Base-by-base conservation (phyloP, 2,888 invertebrate species). In the Perizoma flavofasciatum region DNA sequence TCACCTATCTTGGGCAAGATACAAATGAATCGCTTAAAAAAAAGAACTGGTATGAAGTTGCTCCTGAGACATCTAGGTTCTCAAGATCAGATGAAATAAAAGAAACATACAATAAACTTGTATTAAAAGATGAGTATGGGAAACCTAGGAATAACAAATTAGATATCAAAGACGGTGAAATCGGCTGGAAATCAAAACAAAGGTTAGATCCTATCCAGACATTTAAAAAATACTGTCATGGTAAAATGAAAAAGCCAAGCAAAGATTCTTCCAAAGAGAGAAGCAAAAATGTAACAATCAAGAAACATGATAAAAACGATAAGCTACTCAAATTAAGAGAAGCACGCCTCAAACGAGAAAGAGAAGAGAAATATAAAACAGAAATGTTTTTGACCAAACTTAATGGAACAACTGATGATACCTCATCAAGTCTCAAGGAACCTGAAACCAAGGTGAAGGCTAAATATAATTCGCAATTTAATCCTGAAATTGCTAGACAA, bases 381-480 rank as follows among this genome's bases (percentile, higher is more conserved):
- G 94, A 96, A 72, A 85, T 93, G 61, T 89, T 98, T 55, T 83
- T 98, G 56, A 94, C 94, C n/a, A 95, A 94, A 78, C 80, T 96
- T 3, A 91, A 94, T 69, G 83, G 69, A 51, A 50, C 77, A n/a
- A 62, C 75, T 40, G 57, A 66, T 55, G 67, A 74, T 32, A 41
- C 60, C 9, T 8, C 40, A 50, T 47, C 49, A 54, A 66, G 46
- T 60, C 55, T 55, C 55, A 66, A 68, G 59, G 61, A 69, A 47
- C 55, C 68, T 53, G 67, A 77, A 44, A 73, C 81, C 48, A 82
- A 82, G 65, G 84, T 95, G 34, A 93, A 94, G 68, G 96, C 96
- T 75, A 97, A 96, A 86, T 99, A 99, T 81, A 98, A 98, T 89
- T 98, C 98, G 4, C 98, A 99, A 83, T 99, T 98, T 84, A 99